A percentile compares a stretch with the other conserved stretches of the same genome.
Evolutionary conservation across 2,797 vertebrate genomes (phyloP).

Genomic region (Morelia viridis): DNA sequence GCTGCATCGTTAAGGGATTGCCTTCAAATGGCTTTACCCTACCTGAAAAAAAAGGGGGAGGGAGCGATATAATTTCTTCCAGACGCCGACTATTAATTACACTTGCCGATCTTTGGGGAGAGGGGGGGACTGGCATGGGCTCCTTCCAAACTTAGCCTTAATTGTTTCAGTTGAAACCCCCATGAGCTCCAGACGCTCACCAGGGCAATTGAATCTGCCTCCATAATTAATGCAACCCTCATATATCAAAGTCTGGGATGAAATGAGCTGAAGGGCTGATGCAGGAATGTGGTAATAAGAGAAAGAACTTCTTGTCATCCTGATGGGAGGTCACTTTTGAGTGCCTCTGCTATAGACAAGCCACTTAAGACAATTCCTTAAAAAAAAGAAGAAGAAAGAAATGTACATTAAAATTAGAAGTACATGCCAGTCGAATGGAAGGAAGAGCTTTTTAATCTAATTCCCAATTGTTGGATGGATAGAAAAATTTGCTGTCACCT

Average conservation of each 20-base stretch:
- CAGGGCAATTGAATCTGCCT: slow-evolving; percentile 58
- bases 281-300: slow-evolving; percentile 50
- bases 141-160: slow-evolving; percentile 47
- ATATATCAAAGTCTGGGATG: slow-evolving; percentile 49
- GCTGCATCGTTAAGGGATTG: slow-evolving; percentile 10
- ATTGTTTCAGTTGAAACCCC: slow-evolving; percentile 53
- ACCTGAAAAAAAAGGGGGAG: not conserved
- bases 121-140: slow-evolving; percentile 15
- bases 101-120: slow-evolving; percentile 38
- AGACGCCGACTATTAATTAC: slow-evolving; percentile 48
- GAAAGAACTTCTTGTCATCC: slow-evolving; percentile 50
- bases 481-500: not conserved
- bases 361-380: slow-evolving; percentile 21
- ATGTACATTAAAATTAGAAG: slow-evolving; percentile 18
- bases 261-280: slow-evolving; percentile 57
- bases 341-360: slow-evolving; percentile 42
- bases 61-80: slow-evolving; percentile 38
- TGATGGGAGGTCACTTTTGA: slow-evolving; percentile 52
- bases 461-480: not conserved
- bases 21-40: slow-evolving; percentile 40
- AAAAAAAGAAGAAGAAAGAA: no score
- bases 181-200: slow-evolving; percentile 32
- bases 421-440: not conserved
- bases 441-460: not conserved
- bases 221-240: slow-evolving; percentile 48